Percentiles rank a stretch among this genome's conserved stretches.
phyloP scores from a whole-genome alignment of 1,140 invertebrate species.

The Mizuhopecten yessoensis region DNA sequence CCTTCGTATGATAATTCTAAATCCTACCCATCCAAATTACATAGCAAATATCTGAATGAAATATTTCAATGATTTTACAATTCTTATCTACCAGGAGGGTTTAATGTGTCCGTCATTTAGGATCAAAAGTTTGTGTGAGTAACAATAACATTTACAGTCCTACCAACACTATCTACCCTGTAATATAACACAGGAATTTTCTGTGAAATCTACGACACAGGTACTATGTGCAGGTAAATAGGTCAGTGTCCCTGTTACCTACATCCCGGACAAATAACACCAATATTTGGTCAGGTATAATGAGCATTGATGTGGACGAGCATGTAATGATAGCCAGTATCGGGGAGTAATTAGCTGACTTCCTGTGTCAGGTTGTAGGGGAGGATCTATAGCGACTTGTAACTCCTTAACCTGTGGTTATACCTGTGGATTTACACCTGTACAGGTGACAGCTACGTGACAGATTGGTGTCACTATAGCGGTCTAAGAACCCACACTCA shows the following conservation, averaged over 20 bases:
- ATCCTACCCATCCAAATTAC: slow-evolving; percentile 8
- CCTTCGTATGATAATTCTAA: neutral
- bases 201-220: neutral
- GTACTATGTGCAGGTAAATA: neutral
- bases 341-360: neutral
- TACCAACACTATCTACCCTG: neutral
- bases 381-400: neutral
- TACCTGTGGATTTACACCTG: slow-evolving; percentile 24
- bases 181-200: neutral
- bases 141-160: neutral
- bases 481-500: neutral
- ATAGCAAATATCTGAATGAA: slow-evolving; percentile 19
- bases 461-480: neutral
- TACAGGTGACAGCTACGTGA: neutral
- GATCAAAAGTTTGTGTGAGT: neutral
- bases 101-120: neutral
- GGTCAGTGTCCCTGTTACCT: neutral
- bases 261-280: neutral
- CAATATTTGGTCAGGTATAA: neutral
- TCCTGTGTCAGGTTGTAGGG: neutral
- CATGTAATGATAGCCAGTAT: neutral
- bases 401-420: too few species aligned
- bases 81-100: neutral
- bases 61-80: slow-evolving; percentile 1
- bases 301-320: neutral